phyloP scores from a whole-genome alignment of 2,113 vertebrate species.

The Amblyopsis rosae region DNA sequence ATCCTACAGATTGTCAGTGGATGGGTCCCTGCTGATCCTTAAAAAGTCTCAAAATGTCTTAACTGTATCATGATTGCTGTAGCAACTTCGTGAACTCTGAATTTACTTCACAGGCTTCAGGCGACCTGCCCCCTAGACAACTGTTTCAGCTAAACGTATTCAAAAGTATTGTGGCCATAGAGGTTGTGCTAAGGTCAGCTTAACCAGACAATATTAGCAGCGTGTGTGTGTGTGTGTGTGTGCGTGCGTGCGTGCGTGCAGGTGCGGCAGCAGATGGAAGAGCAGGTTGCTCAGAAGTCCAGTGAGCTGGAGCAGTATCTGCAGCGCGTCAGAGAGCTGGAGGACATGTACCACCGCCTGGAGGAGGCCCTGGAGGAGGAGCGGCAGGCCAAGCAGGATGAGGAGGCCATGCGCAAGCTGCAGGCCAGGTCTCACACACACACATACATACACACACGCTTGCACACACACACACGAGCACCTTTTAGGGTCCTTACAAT shows the following conservation, averaged over 20 bases:
- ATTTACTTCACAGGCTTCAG: too few species aligned
- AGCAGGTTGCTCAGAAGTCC: slow-evolving; percentile 92
- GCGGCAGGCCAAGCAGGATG: slow-evolving; percentile 90
- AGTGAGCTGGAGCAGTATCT: slow-evolving; percentile 92
- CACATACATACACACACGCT: background rate
- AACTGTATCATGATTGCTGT: too few species aligned
- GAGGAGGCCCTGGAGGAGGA: slow-evolving; percentile 93
- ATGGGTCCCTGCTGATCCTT: too few species aligned
- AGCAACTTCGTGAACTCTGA: too few species aligned
- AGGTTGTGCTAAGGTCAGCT: background rate
- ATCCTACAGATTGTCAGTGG: too few species aligned
- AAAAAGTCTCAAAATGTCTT: too few species aligned
- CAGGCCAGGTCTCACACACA: slow-evolving; percentile 82
- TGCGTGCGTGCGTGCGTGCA: slow-evolving; percentile 54
- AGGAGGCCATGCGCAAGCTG: slow-evolving; percentile 86
- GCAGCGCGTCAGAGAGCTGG: slow-evolving; percentile 87
- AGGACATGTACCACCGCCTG: slow-evolving; percentile 89
- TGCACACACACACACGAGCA: background rate
- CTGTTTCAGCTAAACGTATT: too few species aligned
- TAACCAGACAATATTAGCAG: background rate
- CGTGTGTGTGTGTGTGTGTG: background rate
- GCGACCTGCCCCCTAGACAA: too few species aligned
- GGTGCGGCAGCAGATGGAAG: slow-evolving; percentile 94
- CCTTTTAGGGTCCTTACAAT: background rate
- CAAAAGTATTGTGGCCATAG: too few species aligned